These are phyloP conservation scores for Buteo buteo DNA, from an alignment of 2,113 vertebrate species.

Conservation along the genomic window DNA sequence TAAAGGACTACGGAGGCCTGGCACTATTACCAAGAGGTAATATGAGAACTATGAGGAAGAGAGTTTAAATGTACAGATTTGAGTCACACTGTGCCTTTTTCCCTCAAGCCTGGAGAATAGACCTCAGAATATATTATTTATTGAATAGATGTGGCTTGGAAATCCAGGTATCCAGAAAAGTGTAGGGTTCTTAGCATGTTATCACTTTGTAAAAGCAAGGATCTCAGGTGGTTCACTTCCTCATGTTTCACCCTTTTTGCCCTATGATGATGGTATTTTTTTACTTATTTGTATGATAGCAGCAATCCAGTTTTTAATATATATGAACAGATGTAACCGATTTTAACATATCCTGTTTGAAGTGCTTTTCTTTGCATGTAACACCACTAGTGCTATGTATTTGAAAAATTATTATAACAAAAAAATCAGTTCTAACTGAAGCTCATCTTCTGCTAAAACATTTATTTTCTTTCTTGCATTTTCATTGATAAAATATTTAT, in stretches of 20 bases:
- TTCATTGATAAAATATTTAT: background rate
- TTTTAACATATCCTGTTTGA: background rate
- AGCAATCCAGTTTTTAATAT: background rate
- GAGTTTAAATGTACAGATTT: background rate
- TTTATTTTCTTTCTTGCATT: background rate
- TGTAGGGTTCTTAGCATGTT: background rate
- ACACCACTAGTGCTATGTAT: background rate
- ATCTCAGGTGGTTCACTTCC: background rate
- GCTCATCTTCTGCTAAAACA: background rate
- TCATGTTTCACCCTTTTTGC: background rate
- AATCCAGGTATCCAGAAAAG: background rate
- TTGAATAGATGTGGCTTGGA: background rate
- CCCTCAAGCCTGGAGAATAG: background rate
- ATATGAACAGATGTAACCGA: background rate
- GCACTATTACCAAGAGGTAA: background rate
- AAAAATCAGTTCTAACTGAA: background rate
- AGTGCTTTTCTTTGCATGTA: background rate
- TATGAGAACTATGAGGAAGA: background rate
- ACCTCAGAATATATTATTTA: background rate
- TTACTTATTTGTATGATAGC: background rate
- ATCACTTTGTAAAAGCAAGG: background rate
- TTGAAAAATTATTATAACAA: background rate
- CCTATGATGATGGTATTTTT: background rate
- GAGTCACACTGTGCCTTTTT: background rate
- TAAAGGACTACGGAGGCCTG: background rate